A percentile compares a stretch with the other conserved stretches of the same genome.
phyloP scores from a whole-genome alignment of 2,888 invertebrate genomes.

The Coremacera marginata region DNA sequence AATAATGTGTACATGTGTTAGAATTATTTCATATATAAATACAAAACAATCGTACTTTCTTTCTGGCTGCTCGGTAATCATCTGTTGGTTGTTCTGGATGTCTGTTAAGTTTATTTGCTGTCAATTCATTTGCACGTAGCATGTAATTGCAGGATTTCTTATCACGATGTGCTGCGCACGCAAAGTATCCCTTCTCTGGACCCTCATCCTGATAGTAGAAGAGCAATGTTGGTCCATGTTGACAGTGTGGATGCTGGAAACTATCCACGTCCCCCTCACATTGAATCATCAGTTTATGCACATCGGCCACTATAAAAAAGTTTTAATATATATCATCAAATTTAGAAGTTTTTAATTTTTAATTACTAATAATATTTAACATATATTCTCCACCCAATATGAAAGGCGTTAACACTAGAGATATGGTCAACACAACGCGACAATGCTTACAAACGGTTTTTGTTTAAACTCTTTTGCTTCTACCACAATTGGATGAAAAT shows the following conservation, averaged over 20 bases:
- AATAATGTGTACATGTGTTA: neutral
- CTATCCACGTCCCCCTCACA: conserved; percentile 69
- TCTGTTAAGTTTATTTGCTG: conserved; percentile 39
- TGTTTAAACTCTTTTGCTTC: too few species aligned
- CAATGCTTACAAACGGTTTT: too few species aligned
- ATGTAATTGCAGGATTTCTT: conserved; percentile 82
- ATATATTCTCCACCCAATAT: too few species aligned
- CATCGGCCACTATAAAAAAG: neutral
- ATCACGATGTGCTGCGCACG: conserved; percentile 87
- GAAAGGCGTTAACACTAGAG: too few species aligned
- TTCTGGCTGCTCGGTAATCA: conserved; percentile 43
- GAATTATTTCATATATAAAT: too few species aligned
- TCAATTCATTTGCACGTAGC: conserved; percentile 63
- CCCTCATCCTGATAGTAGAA: conserved; percentile 71
- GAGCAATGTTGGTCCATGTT: conserved; percentile 82
- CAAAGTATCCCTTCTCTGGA: conserved; percentile 73
- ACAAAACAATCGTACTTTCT: conserved; percentile 42
- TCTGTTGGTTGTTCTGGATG: conserved; percentile 46
- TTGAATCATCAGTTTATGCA: conserved; percentile 41
- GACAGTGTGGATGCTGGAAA: conserved; percentile 77
- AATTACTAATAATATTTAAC: too few species aligned
- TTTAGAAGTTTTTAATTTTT: too few species aligned
- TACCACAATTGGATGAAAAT: too few species aligned
- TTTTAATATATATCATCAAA: neutral
- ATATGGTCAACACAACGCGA: too few species aligned